Evolutionary conservation across 2,113 vertebrate species (phyloP).

Genomic region (Spilogale gracilis): DNA sequence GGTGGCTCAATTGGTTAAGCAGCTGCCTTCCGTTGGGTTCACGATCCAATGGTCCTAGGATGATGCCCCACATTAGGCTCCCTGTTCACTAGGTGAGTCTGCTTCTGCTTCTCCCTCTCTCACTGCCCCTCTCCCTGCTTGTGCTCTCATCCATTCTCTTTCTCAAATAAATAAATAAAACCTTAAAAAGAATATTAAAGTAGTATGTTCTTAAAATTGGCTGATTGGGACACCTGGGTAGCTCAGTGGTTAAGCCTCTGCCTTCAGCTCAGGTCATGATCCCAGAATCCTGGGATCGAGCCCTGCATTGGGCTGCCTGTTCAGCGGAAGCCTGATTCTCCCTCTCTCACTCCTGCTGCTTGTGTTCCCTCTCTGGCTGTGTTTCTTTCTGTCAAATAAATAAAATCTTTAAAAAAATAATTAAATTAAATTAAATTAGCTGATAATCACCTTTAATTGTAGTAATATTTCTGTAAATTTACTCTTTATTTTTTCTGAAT

Average conservation of each 20-base stretch:
- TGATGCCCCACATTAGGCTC: not conserved
- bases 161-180: not conserved
- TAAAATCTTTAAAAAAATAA: no score
- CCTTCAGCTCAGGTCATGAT: no score
- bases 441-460: not conserved
- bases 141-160: not conserved
- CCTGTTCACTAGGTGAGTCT: not conserved
- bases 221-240: not conserved
- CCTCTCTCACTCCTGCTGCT: no score
- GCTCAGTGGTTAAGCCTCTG: no score
- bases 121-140: not conserved
- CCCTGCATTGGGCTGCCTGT: no score
- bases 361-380: no score
- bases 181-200: not conserved
- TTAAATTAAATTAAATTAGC: not conserved
- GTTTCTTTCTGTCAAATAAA: no score
- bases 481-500: not conserved
- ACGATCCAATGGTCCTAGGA: not conserved
- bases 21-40: not conserved
- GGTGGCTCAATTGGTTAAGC: not conserved
- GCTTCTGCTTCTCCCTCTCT: not conserved
- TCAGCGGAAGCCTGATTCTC: no score
- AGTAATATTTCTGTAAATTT: not conserved
- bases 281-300: no score
- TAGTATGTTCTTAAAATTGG: not conserved